Percentiles rank a stretch among this genome's conserved stretches.
These are phyloP conservation scores for Onychomys leucogaster DNA, from an alignment of 2,797 vertebrate species.

Conservation along the genomic window DNA sequence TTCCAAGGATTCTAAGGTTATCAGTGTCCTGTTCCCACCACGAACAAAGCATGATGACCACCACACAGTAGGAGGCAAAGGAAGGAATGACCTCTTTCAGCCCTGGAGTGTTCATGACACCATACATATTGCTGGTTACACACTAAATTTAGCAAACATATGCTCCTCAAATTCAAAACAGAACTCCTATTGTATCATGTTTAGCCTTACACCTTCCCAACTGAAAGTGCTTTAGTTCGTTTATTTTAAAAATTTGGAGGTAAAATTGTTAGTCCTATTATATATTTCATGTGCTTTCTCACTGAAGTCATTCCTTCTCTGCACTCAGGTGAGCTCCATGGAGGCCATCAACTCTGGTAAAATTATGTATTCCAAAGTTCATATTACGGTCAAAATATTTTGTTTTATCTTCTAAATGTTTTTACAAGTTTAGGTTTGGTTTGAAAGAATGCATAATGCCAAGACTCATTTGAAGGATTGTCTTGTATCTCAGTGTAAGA, in stretches of 20 bases:
- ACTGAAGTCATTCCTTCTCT: not conserved
- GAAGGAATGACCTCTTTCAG: not conserved
- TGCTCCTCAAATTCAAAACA: not conserved
- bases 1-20: not conserved
- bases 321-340: not conserved
- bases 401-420: not conserved
- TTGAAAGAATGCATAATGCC: not conserved
- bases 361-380: constrained; percentile 11
- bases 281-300: not conserved
- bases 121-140: no score
- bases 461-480: not conserved
- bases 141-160: not conserved
- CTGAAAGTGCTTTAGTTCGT: not conserved
- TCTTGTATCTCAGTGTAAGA: not conserved
- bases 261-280: not conserved
- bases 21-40: fast-evolving
- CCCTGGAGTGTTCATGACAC: not conserved
- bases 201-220: constrained; percentile 19
- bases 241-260: constrained; percentile 32
- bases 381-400: not conserved
- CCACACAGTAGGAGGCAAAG: not conserved
- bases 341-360: not conserved
- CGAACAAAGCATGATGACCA: not conserved
- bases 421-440: not conserved
- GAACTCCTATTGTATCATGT: not conserved